These are phyloP conservation scores for Intoshia linei DNA, from an alignment of 1,140 invertebrate species.

Conservation along the genomic window DNA sequence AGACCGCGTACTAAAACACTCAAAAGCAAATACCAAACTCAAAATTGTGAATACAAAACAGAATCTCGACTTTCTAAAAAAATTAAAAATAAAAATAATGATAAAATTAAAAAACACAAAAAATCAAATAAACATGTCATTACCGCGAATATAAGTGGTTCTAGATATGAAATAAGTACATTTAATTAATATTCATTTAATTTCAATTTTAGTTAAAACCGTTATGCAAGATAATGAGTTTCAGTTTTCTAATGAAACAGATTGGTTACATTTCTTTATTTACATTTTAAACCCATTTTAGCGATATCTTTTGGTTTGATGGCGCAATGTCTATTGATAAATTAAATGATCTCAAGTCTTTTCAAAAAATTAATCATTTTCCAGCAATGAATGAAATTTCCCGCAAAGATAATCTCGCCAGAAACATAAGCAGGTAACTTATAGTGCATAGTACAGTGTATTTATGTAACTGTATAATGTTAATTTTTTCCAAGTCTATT, in stretches of 20 bases:
- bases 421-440: conserved; percentile 20
- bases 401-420: conserved; percentile 18
- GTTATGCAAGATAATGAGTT: background rate
- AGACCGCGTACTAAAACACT: too few species aligned
- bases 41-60: too few species aligned
- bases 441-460: too few species aligned
- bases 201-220: background rate
- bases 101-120: too few species aligned
- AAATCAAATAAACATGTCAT: background rate
- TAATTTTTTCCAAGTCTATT: background rate
- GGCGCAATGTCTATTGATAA: conserved; percentile 16
- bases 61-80: too few species aligned
- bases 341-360: conserved; percentile 18
- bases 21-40: too few species aligned
- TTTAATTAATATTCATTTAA: background rate
- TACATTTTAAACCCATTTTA: too few species aligned
- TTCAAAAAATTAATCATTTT: conserved; percentile 22
- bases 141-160: background rate
- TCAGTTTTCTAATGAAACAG: background rate
- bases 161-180: background rate
- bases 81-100: too few species aligned
- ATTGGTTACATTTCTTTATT: background rate
- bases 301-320: conserved; percentile 21
- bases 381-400: conserved; percentile 22
- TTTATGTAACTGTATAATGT: background rate